Conservation (phyloP, 2,113 vertebrate species). For the Tragelaphus scriptus region DNA sequence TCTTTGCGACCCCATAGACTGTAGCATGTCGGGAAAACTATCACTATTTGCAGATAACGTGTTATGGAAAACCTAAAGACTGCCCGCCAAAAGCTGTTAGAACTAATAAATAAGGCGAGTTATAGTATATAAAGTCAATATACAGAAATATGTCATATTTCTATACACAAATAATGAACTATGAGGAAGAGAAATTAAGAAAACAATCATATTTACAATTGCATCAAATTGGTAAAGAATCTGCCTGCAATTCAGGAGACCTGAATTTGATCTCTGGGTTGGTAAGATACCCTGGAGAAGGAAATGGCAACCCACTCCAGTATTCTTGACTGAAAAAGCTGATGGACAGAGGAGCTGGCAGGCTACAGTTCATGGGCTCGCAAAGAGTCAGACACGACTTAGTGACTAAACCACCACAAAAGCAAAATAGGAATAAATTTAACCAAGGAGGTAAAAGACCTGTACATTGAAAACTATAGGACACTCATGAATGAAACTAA, state of each 20-base stretch:
- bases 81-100: background rate
- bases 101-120: background rate
- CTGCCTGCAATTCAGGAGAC: background rate
- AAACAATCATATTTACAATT: background rate
- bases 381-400: background rate
- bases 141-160: background rate
- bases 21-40: background rate
- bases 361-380: background rate
- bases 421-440: background rate
- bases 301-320: background rate
- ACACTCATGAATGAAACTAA: background rate
- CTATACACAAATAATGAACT: background rate
- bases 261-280: background rate
- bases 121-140: background rate
- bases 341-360: background rate
- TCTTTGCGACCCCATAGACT: background rate
- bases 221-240: background rate
- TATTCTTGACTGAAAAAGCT: background rate
- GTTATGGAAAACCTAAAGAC: background rate
- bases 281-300: background rate
- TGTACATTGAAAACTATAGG: background rate
- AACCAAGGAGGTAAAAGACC: background rate
- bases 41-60: background rate
- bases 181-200: background rate
- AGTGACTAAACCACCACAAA: background rate